Percentiles rank a stretch among this genome's conserved stretches.
Evolutionary conservation across 2,797 vertebrate species (phyloP).

Genomic region (Silurus aristotelis): DNA sequence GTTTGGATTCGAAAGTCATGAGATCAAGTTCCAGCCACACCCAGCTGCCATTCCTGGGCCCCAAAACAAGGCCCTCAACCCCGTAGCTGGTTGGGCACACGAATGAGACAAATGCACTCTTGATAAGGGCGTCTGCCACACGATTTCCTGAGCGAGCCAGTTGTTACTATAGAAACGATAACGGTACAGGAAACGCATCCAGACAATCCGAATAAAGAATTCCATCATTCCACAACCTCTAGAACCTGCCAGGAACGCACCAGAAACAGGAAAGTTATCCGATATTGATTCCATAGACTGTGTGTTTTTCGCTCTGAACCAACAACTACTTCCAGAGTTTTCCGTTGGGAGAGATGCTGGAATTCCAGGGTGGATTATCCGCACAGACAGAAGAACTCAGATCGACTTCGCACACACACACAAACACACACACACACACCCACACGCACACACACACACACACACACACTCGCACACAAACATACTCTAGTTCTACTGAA

Average conservation of each 20-base stretch:
- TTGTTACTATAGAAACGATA: neutral
- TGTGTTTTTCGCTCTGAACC: constrained; percentile 60
- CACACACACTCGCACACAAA: neutral
- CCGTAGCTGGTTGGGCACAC: no score
- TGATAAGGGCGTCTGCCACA: no score
- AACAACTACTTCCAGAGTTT: constrained; percentile 64
- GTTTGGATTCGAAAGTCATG: no score
- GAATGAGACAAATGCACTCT: no score
- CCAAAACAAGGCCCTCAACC: no score
- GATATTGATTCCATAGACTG: neutral
- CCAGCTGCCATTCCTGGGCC: no score
- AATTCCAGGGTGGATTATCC: constrained; percentile 68
- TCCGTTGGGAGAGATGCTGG: constrained; percentile 58
- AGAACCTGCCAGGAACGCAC: neutral
- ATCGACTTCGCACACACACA: constrained; percentile 43
- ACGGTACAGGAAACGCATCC: neutral
- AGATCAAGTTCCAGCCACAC: no score
- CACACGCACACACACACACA: constrained; percentile 1
- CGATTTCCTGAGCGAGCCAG: no score
- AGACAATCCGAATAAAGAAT: neutral
- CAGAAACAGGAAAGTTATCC: neutral
- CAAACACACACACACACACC: constrained; percentile 44
- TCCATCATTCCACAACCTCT: neutral
- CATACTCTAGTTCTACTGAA: neutral
- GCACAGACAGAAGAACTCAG: constrained; percentile 46